phyloP scores from a whole-genome alignment of 2,797 vertebrate genomes.

The Gymnothorax reevesii region DNA sequence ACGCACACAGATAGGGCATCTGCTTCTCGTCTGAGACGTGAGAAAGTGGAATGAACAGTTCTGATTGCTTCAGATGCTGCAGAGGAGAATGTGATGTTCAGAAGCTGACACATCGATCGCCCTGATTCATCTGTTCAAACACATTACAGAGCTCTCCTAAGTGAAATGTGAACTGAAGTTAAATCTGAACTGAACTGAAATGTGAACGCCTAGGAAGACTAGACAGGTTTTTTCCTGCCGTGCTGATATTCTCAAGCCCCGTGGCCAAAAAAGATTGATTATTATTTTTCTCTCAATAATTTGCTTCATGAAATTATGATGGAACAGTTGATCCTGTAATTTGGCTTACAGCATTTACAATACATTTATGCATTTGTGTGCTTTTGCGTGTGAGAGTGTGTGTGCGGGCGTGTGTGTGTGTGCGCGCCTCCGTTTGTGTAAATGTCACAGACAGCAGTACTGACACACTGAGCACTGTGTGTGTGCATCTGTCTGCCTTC shows the following conservation, averaged over 20 bases:
- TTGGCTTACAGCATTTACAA: neutral
- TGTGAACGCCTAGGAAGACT: neutral
- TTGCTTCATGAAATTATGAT: neutral
- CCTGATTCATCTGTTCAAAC: neutral
- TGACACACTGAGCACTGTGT: neutral
- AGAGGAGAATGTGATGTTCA: neutral
- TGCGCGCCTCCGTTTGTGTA: neutral
- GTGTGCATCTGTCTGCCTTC: neutral
- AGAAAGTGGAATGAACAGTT: neutral
- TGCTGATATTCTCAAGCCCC: neutral
- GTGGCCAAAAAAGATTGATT: neutral
- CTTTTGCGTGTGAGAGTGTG: too few relatives aligned
- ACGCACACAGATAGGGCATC: neutral
- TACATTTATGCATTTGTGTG: too few relatives aligned
- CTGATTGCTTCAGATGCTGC: neutral
- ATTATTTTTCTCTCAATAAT: conserved; percentile 9
- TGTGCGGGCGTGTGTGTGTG: neutral
- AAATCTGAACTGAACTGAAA: conserved; percentile 10
- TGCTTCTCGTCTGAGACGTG: neutral
- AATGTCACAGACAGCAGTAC: neutral
- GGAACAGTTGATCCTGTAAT: neutral
- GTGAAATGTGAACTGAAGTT: conserved; percentile 13
- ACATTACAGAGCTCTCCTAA: neutral
- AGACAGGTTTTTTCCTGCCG: neutral
- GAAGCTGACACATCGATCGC: neutral